Percentiles rank a stretch among this genome's conserved stretches.
These are phyloP conservation scores for Tapirus terrestris DNA, from an alignment of 2,113 vertebrate genomes.

Conservation along the genomic window DNA sequence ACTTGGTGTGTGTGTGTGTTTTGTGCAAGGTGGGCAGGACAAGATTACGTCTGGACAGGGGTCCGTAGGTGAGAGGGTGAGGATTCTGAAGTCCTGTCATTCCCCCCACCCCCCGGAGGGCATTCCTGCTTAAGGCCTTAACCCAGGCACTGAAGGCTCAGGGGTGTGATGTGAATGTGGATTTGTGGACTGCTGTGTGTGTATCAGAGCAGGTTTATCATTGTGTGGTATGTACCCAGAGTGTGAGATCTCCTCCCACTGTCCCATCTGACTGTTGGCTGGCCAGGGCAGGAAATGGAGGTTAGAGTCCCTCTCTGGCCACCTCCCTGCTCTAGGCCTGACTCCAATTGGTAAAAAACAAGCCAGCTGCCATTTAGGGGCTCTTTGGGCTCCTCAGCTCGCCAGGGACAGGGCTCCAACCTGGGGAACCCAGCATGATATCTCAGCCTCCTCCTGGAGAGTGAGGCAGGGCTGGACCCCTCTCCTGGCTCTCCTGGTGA, in stretches of 20 bases:
- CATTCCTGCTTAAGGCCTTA: not conserved
- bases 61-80: not conserved
- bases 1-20: not conserved
- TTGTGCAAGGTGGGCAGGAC: not conserved
- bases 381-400: not conserved
- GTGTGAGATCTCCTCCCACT: not conserved
- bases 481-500: not conserved
- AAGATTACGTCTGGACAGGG: not conserved
- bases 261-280: not conserved
- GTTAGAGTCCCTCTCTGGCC: not conserved
- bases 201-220: not conserved
- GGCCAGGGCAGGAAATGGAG: not conserved
- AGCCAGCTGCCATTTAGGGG: not conserved
- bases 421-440: not conserved
- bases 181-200: not conserved
- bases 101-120: not conserved
- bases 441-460: not conserved
- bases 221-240: not conserved
- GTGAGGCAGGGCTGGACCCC: not conserved
- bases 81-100: not conserved
- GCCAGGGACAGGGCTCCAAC: not conserved
- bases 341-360: not conserved
- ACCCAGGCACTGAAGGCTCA: not conserved
- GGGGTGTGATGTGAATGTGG: not conserved
- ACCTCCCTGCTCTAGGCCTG: slow-evolving; percentile 14